These are phyloP conservation scores for Diogma glabrata DNA, from an alignment of 2,888 invertebrate species.

Conservation along the genomic window DNA sequence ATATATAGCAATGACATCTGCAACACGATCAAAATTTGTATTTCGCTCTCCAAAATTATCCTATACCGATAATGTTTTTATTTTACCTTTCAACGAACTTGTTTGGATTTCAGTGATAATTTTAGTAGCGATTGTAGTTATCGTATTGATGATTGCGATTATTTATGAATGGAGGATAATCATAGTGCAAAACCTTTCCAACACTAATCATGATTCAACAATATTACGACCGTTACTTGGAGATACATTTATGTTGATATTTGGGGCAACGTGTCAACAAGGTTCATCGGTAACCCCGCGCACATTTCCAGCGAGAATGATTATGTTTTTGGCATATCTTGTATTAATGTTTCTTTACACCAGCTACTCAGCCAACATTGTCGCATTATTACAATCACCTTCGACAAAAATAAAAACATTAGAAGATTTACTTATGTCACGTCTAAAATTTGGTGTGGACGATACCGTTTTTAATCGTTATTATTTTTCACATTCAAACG, in stretches of 20 bases:
- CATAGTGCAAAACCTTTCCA: too few species aligned
- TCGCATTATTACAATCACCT: constrained; percentile 51
- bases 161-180: background rate
- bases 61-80: constrained; percentile 52
- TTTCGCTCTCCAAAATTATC: constrained; percentile 56
- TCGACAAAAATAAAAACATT: constrained; percentile 48
- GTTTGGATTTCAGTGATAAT: constrained; percentile 42
- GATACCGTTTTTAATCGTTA: constrained; percentile 51
- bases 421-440: constrained; percentile 46
- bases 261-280: constrained; percentile 49
- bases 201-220: background rate
- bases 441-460: constrained; percentile 48
- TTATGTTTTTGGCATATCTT: constrained; percentile 46
- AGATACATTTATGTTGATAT: constrained; percentile 35
- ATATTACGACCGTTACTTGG: background rate
- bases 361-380: constrained; percentile 57
- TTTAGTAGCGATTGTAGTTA: too few species aligned
- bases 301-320: background rate
- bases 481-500: constrained; percentile 38
- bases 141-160: constrained; percentile 17
- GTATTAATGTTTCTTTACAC: constrained; percentile 49
- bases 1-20: constrained; percentile 44
- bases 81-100: constrained; percentile 46
- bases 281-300: constrained; percentile 31
- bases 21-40: constrained; percentile 45